These are phyloP conservation scores for Acleris laterana DNA, from an alignment of 2,888 invertebrate genomes.

Conservation along the genomic window DNA sequence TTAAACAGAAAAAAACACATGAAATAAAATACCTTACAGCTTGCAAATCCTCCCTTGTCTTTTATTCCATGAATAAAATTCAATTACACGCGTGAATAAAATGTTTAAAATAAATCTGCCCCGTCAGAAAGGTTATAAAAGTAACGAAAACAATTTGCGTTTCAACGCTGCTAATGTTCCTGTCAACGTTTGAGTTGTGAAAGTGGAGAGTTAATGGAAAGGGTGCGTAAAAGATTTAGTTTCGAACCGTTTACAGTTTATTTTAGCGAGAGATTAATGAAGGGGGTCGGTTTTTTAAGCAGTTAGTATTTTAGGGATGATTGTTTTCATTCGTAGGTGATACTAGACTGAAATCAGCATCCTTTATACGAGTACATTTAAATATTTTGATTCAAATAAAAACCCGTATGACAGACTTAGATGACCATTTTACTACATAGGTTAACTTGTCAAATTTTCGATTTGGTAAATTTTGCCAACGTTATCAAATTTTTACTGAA, in stretches of 20 bases:
- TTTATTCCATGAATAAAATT: slow-evolving; percentile 51
- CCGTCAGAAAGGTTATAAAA: slow-evolving; percentile 15
- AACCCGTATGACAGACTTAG: too few relatives aligned
- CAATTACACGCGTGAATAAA: slow-evolving; percentile 60
- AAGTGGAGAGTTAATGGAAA: slow-evolving; percentile 46
- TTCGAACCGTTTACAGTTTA: slow-evolving; percentile 17
- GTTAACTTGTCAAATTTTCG: too few relatives aligned
- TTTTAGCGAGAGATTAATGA: slow-evolving; percentile 14
- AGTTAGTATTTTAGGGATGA: too few relatives aligned
- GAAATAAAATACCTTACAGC: neutral
- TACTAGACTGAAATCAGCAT: too few relatives aligned
- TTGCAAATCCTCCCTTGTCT: slow-evolving; percentile 48
- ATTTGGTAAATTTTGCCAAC: too few relatives aligned
- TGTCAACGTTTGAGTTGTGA: slow-evolving; percentile 39
- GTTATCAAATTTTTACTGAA: too few relatives aligned
- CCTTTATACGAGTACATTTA: too few relatives aligned
- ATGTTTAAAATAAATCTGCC: slow-evolving; percentile 28
- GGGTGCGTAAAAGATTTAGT: slow-evolving; percentile 44
- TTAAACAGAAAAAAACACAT: neutral
- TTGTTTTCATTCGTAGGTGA: too few relatives aligned
- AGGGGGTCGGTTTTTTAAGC: neutral
- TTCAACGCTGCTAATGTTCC: slow-evolving; percentile 48
- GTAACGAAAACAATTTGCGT: slow-evolving; percentile 36
- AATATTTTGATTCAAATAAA: too few relatives aligned
- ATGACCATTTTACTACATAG: too few relatives aligned